Base-by-base conservation (phyloP, 2,888 invertebrate genomes). In the Melinopterus prodromus region DNA sequence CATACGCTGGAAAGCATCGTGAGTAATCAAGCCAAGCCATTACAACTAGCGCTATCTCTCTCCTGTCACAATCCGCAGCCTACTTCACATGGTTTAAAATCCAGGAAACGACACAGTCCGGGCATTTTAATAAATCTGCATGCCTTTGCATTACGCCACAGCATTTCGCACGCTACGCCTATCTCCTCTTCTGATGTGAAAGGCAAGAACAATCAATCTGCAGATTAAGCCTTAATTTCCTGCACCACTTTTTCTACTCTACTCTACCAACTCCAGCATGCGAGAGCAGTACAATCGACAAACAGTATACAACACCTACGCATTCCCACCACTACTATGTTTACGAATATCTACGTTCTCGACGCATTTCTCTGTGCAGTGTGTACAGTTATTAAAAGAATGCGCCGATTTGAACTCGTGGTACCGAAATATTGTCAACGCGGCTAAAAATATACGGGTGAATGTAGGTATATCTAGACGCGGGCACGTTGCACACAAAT, bases 401-500 rank as follows among this genome's bases (percentile, higher is more conserved):
- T 38, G 53, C 76, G 16, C 2, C 6, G 36, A 36, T 16, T 38
- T 76, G 36, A 37, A 14, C 76, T 35, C 38, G 35, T 38, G 69
- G 16, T 35, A 15, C 35, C 35, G 9, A 69, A 16, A 70, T 69
- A 69, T 69, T 69, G 69, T 69, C 15, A 53, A 76, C 38, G 69
- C 71, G 7, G 7, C 53, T 53, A 53, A 16, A 71, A 16, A 71
- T 16, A 71, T 16, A 16, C n/a, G 35, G 15, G 16, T 38, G 5
- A 69, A 69, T 71, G 26, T 26, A 26, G 26, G 26, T 26, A 26
- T 26, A 26, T 26, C 26, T 26, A 26, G 26, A 26, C 26, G 72
- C 75, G 71, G 80, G 78, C 80, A 78, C 81, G 77, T 81, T 81
- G 81, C 81, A 81, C 79, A 79, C 36, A 78, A 77, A 38, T 53